phyloP scores from a whole-genome alignment of 2,888 invertebrate genomes.

The Lithodes maja region DNA sequence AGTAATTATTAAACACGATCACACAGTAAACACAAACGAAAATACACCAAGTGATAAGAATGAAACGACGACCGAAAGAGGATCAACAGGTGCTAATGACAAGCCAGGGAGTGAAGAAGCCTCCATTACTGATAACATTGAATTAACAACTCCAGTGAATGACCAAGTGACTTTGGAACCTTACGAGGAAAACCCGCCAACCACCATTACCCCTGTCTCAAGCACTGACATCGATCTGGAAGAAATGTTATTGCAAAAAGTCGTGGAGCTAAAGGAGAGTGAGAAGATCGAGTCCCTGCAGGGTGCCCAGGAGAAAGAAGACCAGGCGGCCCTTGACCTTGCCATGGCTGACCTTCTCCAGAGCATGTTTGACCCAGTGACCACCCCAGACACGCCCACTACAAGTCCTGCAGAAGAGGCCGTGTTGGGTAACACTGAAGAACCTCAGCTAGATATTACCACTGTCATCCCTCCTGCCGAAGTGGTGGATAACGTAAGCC shows the following conservation, averaged over 20 bases:
- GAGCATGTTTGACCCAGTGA: conserved; percentile 14
- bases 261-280: not conserved
- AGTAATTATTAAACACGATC: not conserved
- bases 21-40: not conserved
- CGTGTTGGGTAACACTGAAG: not conserved
- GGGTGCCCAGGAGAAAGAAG: conserved; percentile 20
- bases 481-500: not conserved
- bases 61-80: not conserved
- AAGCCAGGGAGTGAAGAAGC: not conserved
- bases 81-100: not conserved
- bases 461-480: not conserved
- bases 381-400: not conserved
- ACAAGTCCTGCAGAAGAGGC: not conserved
- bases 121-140: not conserved
- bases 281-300: conserved; percentile 26
- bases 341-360: conserved; percentile 49
- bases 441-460: not conserved
- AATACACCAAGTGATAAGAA: not conserved
- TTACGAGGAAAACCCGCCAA: not conserved
- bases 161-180: not conserved
- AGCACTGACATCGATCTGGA: not conserved
- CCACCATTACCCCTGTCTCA: not conserved
- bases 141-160: not conserved
- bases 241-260: not conserved
- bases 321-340: conserved; percentile 33